These are phyloP conservation scores for Piprites chloris DNA, from an alignment of 2,113 vertebrate species.

Conservation along the genomic window DNA sequence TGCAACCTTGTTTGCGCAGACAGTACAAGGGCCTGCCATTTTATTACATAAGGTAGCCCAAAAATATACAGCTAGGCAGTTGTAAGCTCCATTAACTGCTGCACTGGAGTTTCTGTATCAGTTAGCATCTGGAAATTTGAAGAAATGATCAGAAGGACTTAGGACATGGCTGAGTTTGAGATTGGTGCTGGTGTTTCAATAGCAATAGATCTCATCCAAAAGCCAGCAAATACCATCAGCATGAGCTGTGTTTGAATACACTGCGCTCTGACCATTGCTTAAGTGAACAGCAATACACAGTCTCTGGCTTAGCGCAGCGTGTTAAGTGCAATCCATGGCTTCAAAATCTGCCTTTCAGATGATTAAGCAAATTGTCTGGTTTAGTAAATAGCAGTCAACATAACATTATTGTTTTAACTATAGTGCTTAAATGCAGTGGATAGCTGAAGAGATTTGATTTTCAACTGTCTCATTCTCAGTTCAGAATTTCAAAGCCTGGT, in stretches of 20 bases:
- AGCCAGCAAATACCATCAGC: not conserved
- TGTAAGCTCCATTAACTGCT: conserved; percentile 1
- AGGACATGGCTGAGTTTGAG: not conserved
- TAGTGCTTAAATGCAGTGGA: not conserved
- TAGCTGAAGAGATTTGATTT: not conserved
- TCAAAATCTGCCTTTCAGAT: not conserved
- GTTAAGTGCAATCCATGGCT: not conserved
- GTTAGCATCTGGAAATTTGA: not conserved
- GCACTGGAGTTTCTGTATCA: not conserved
- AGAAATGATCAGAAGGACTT: not conserved
- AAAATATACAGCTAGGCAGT: not conserved
- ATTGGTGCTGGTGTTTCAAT: not conserved
- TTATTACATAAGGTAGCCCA: conserved; percentile 36
- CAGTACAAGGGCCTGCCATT: conserved; percentile 21
- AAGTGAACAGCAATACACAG: not conserved
- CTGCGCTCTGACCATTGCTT: not conserved
- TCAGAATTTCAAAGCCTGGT: not conserved
- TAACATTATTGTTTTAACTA: not conserved
- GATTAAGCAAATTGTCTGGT: not conserved
- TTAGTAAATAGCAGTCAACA: not conserved
- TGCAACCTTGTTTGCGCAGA: conserved; percentile 1
- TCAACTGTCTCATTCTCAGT: not conserved
- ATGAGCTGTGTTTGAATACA: not conserved
- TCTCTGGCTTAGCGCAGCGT: not conserved
- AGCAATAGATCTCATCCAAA: not conserved